Evolutionary conservation across 2,888 invertebrate genomes (phyloP).

Genomic region (Frankliniella fusca): DNA sequence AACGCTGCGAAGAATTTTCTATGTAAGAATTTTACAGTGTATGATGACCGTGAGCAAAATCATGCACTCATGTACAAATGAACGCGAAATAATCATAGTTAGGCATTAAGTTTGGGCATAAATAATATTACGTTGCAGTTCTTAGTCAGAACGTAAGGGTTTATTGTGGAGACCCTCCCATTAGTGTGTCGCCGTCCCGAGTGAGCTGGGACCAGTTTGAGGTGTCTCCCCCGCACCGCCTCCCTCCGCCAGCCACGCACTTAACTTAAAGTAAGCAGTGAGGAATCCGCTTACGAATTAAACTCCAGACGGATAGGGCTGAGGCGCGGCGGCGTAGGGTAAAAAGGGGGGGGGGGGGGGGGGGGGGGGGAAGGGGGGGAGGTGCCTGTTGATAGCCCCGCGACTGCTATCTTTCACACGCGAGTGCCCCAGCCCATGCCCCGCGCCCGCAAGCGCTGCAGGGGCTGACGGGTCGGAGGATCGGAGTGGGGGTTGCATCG

Average conservation of each 20-base stretch:
- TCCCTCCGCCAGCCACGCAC: neutral
- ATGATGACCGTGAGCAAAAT: too few species aligned
- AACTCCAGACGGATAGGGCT: neutral
- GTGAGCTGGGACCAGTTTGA: too few species aligned
- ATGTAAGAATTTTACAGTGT: too few species aligned
- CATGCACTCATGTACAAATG: too few species aligned
- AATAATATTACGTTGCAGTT: too few species aligned
- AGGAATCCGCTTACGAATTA: constrained; percentile 1
- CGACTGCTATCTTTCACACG: constrained; percentile 23
- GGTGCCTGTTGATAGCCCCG: neutral
- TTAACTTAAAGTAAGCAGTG: neutral
- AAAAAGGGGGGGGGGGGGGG: too few species aligned
- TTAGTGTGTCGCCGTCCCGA: neutral
- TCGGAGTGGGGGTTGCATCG: neutral
- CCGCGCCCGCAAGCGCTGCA: neutral
- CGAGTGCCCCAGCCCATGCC: neutral
- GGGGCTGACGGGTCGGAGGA: neutral
- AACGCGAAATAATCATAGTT: too few species aligned
- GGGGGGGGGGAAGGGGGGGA: neutral
- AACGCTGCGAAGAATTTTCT: too few species aligned
- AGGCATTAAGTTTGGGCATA: too few species aligned
- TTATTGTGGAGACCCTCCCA: neutral
- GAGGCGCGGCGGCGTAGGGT: too few species aligned
- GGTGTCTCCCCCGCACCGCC: neutral
- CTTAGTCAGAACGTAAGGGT: too few species aligned